Evolutionary conservation across 2,888 invertebrate species (phyloP), one percentile per base, ranked within the genome.

Genomic region (Mycalesis mineus): DNA sequence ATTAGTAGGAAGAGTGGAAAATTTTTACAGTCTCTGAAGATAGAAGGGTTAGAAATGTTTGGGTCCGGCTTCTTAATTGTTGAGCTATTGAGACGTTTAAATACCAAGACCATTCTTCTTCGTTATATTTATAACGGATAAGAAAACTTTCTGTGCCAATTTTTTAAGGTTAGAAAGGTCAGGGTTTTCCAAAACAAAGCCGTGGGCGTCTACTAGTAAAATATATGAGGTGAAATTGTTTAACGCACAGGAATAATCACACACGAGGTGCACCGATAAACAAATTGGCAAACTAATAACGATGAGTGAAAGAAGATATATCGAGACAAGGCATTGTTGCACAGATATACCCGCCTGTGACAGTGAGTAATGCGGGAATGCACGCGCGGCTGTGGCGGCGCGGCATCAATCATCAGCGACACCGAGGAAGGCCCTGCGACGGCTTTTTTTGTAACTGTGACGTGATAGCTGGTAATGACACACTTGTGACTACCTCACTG

Each of bases 321-420:
- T 64, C 51, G 58, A 56, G 60, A 60, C 64, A 60, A 57, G 56
- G 39, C 54, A 64, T 64, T 64, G 62, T 60, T 58, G 52, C 52
- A 55, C 51, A 36, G 52, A 55, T 60, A 58, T 55, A 62, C 55
- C 52, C 52, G 54, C 33, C 37, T 44, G 36, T 57, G 64, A 62
- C 64, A 64, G 58, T 64, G 64, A 64, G 55, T 64, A 64, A 62
- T 64, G 55, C 64, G 56, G 54, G 60, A 54, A 60, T 61, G 61
- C 61, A 60, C 36, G 11, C 13, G 36, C 51, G 14, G 48, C 13
- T 4, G 37, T 47, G 53, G 50, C 55, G 55, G 57, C 13, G 15
- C 48, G 54, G 13, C 52, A 57, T 60, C 64, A 60, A 58, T 62
- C 64, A 64, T 57, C 62, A 48, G 41, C 49, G 56, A 56, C 55